A percentile compares a stretch with the other conserved stretches of the same genome.
These are phyloP conservation scores for Morone chrysops DNA, from an alignment of 2,113 vertebrate genomes.

Conservation along the genomic window DNA sequence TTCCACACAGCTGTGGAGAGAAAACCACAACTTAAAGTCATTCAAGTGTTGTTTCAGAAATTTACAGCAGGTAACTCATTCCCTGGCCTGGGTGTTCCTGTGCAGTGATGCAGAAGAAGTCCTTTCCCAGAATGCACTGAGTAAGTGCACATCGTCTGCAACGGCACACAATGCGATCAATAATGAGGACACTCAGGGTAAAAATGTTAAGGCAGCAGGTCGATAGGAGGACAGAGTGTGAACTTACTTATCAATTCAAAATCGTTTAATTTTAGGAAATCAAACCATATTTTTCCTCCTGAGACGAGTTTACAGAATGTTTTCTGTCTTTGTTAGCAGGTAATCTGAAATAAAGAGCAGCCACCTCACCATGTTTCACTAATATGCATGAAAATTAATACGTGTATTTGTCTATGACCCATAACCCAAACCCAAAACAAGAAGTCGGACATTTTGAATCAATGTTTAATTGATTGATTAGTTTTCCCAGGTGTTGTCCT, in stretches of 20 bases:
- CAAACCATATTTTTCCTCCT: no score
- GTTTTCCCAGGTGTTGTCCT: no score
- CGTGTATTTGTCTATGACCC: no score
- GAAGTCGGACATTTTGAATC: no score
- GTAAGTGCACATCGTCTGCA: neutral
- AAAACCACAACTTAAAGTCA: neutral
- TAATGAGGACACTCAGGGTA: neutral
- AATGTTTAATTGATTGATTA: no score
- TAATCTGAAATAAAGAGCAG: no score
- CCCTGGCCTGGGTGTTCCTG: neutral
- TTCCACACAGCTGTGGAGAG: no score
- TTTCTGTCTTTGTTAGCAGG: no score
- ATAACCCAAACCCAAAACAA: no score
- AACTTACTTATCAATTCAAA: constrained; percentile 16
- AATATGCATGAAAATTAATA: no score
- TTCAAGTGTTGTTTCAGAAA: neutral
- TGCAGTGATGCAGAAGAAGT: neutral
- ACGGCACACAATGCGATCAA: constrained; percentile 13
- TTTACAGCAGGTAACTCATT: neutral
- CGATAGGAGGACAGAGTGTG: neutral
- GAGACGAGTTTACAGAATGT: no score
- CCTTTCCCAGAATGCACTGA: neutral
- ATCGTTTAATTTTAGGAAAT: neutral
- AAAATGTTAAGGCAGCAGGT: constrained; percentile 26
- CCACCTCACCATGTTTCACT: no score